Evolutionary conservation across 2,797 vertebrate species (phyloP).

Genomic region (Chrysocyon brachyurus): DNA sequence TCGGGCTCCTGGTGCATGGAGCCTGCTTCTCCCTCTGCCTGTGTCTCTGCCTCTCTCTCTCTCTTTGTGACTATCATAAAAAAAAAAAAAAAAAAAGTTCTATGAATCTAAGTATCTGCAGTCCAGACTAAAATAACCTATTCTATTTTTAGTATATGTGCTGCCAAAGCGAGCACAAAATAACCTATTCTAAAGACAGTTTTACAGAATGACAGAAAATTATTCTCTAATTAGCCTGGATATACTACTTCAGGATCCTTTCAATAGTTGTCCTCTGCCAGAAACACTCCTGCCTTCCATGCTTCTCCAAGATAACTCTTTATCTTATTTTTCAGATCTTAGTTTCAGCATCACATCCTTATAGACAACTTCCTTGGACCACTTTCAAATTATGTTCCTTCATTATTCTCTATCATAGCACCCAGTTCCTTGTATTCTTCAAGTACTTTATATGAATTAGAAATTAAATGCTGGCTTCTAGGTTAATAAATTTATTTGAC

Average conservation of each 20-base stretch:
- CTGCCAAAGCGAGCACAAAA: too few relatives aligned
- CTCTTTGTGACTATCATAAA: too few relatives aligned
- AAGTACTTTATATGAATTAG: neutral
- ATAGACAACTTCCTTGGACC: neutral
- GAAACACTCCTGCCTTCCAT: neutral
- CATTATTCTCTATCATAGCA: neutral
- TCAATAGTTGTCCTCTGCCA: neutral
- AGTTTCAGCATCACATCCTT: neutral
- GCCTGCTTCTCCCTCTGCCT: too few relatives aligned
- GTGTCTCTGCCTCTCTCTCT: too few relatives aligned
- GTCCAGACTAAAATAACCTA: neutral
- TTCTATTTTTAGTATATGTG: too few relatives aligned
- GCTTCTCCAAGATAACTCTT: neutral
- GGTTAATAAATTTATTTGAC: neutral
- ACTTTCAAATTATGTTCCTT: neutral
- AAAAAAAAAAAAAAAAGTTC: neutral
- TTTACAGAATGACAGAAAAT: neutral
- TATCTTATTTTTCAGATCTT: neutral
- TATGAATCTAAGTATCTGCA: neutral
- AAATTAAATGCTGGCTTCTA: neutral
- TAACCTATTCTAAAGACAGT: neutral
- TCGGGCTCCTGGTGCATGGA: too few relatives aligned
- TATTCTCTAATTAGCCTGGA: neutral
- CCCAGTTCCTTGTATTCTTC: neutral
- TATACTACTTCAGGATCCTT: neutral